A percentile compares a stretch with the other conserved stretches of the same genome.
Evolutionary conservation across 2,797 vertebrate species (phyloP).

Genomic region (Poecilia wingei): DNA sequence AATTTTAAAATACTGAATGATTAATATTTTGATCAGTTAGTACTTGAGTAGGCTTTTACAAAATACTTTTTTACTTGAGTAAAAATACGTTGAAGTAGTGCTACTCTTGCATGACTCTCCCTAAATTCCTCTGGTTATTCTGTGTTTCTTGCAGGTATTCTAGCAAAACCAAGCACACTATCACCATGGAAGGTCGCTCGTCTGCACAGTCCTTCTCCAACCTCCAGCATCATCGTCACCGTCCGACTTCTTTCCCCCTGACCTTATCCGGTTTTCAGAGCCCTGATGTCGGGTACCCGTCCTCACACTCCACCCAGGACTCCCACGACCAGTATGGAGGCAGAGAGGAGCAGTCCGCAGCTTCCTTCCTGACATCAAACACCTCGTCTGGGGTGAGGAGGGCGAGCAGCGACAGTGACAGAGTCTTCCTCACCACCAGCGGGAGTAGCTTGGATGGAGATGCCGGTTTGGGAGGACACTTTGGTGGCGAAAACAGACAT

Average conservation of each 20-base stretch:
- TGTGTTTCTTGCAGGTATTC: slow-evolving; percentile 31
- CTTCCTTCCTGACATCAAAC: slow-evolving; percentile 29
- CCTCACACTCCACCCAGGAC: slow-evolving; percentile 48
- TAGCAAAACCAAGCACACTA: slow-evolving; percentile 34
- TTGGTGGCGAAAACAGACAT: slow-evolving; percentile 20
- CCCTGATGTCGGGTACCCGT: slow-evolving; percentile 36
- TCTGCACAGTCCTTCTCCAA: slow-evolving; percentile 63
- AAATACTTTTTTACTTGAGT: too few species aligned
- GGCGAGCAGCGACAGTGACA: slow-evolving; percentile 24
- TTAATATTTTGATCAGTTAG: too few species aligned
- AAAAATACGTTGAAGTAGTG: too few species aligned
- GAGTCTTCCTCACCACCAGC: slow-evolving; percentile 26
- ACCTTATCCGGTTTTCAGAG: slow-evolving; percentile 44
- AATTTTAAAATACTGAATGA: too few species aligned
- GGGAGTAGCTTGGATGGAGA: slow-evolving; percentile 42
- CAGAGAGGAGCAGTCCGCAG: slow-evolving; percentile 34
- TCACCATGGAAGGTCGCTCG: slow-evolving; percentile 79
- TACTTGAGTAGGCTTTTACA: too few species aligned
- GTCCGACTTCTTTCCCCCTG: slow-evolving; percentile 40
- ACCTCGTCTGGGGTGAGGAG: slow-evolving; percentile 18
- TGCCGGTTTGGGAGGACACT: slow-evolving; percentile 31
- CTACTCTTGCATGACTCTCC: neutral
- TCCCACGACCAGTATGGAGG: slow-evolving; percentile 51
- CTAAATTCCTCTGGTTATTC: neutral
- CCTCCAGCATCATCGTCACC: slow-evolving; percentile 56